phyloP scores from a whole-genome alignment of 2,113 vertebrate genomes.

The Notothenia coriiceps region DNA sequence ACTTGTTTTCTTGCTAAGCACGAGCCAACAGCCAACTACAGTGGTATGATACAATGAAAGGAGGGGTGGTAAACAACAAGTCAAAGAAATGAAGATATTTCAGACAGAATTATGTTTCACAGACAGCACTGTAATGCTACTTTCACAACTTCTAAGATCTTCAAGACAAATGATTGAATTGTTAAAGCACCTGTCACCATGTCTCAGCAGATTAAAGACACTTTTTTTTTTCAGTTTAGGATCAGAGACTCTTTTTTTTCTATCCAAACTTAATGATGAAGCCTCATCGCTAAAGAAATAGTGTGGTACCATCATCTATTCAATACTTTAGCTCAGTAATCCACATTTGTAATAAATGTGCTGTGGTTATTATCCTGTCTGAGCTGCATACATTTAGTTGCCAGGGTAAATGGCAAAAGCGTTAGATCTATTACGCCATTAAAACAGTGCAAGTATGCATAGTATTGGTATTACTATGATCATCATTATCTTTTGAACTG shows the following conservation, averaged over 20 bases:
- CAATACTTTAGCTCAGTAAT: slow-evolving; percentile 44
- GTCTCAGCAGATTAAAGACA: slow-evolving; percentile 52
- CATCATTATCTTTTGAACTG: slow-evolving; percentile 1
- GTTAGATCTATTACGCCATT: slow-evolving; percentile 24
- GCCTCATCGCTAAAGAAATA: slow-evolving; percentile 25
- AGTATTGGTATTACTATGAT: background rate
- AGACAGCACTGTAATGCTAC: slow-evolving; percentile 54
- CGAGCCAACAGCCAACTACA: background rate
- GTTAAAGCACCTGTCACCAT: slow-evolving; percentile 52
- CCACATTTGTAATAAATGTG: slow-evolving; percentile 50
- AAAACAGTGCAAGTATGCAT: slow-evolving; percentile 13
- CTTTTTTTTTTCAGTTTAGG: slow-evolving; percentile 32
- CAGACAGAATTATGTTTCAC: slow-evolving; percentile 51
- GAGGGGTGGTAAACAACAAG: slow-evolving; percentile 39
- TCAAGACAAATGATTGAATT: slow-evolving; percentile 53
- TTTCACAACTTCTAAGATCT: slow-evolving; percentile 54
- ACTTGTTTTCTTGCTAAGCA: background rate
- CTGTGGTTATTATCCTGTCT: slow-evolving; percentile 41
- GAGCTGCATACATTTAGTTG: slow-evolving; percentile 39
- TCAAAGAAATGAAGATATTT: slow-evolving; percentile 50
- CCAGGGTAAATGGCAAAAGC: slow-evolving; percentile 22
- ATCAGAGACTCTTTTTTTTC: background rate
- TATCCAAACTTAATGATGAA: slow-evolving; percentile 37
- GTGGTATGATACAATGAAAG: slow-evolving; percentile 4
- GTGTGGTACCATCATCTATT: background rate